Percentiles rank a stretch among this genome's conserved stretches.
phyloP scores from a whole-genome alignment of 2,888 invertebrate species.

The Lasius fuliginosus region DNA sequence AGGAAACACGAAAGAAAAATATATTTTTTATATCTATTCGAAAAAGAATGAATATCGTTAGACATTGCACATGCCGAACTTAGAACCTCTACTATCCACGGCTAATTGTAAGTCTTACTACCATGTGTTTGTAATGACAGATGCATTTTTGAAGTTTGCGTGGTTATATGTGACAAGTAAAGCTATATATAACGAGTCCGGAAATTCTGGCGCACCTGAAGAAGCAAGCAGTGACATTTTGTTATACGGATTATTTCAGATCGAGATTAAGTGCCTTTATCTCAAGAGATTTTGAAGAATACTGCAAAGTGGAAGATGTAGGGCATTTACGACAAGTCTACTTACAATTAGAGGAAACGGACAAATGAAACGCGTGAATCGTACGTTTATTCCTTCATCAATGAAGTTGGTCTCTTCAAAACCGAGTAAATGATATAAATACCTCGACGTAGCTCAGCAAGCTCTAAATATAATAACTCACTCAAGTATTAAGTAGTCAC shows the following conservation, averaged over 20 bases:
- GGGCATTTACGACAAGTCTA: background rate
- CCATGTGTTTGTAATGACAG: background rate
- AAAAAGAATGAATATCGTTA: too few species aligned
- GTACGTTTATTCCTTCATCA: background rate
- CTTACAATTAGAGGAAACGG: background rate
- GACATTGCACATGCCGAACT: too few species aligned
- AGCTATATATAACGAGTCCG: background rate
- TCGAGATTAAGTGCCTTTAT: background rate
- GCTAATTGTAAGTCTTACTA: background rate
- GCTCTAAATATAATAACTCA: background rate
- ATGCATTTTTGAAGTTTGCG: background rate
- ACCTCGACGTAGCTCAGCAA: background rate
- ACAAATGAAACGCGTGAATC: background rate
- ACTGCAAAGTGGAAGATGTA: background rate
- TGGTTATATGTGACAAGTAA: background rate
- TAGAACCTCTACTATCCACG: background rate
- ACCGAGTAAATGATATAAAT: background rate
- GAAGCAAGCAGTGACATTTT: background rate
- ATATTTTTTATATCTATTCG: too few species aligned
- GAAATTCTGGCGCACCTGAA: background rate
- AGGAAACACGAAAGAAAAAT: background rate
- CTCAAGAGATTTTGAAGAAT: background rate
- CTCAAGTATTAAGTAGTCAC: background rate
- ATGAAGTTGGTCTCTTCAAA: background rate
- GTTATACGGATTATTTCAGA: background rate